Evolutionary conservation across 2,797 vertebrate species (phyloP), one percentile per base, ranked within the genome.

Genomic region (Leuciscus waleckii): DNA sequence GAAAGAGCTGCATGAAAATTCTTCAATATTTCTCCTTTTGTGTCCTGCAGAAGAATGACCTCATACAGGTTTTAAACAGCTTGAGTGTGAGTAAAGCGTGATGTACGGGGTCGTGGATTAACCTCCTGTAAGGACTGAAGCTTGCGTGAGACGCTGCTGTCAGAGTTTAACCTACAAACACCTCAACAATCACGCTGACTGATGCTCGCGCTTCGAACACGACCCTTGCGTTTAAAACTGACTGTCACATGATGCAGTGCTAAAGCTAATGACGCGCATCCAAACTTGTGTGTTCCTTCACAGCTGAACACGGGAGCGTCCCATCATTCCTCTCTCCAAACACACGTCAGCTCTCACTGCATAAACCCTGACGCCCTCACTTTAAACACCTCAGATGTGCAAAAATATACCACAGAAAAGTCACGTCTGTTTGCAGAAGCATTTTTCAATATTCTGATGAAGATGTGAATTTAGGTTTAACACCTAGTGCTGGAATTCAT

Each of bases 401-500:
- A 76, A 81, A 93, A 81, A 91, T 89, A 90, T 35, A 37, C 70
- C 61, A 69, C 46, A 71, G 63, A 93, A 93, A 91, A 85, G 94
- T 26, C 58, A 26, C 26, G 11, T 93, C 90, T 86, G 87, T 92
- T 89, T 29, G 26, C 91, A 90, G 91, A 91, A 93, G 93, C 90
- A 93, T 95, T 89, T 87, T 65, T 81, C 85, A 92, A 93, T 94
- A 94, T 93, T 93, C 91, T 90, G 65, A 88, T 92, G 93, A 93
- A 94, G 93, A 94, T 94, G 90, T 89, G 83, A 85, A 87, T 58
- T 82, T 81, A 63, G 23, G 69, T 51, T 43, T 4, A 79, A 41
- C 41, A 4, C 84, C 13, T 65, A 23, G 78, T 51, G 81, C 0
- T 63, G 75, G 81, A 4, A 37, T 39, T 90, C 86, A 73, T 49